phyloP scores from a whole-genome alignment of 2,113 vertebrate species.

The human (Homo sapiens) region GRCh38 chr1:85332001-85332500 shows the following conservation, averaged over 20 bases:
- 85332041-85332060: not conserved
- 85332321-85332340: not conserved
- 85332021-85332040: not conserved
- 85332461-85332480: not conserved
- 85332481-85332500: no score
- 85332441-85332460: not conserved
- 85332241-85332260: not conserved
- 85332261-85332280: not conserved
- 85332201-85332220: not conserved
- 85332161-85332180: not conserved
- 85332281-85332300: not conserved
- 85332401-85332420: not conserved
- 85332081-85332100: not conserved
- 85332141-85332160: not conserved
- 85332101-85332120: not conserved
- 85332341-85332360: not conserved
- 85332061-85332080: not conserved
- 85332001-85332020: not conserved
- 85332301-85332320: not conserved
- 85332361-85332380: not conserved
- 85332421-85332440: not conserved
- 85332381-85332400: not conserved
- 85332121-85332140: not conserved
- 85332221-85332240: not conserved
- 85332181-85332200: not conserved